A percentile compares a stretch with the other conserved stretches of the same genome.
These are phyloP conservation scores for Enteromius afrohamiltoni DNA, from an alignment of 2,797 vertebrate genomes.

Conservation along the genomic window DNA sequence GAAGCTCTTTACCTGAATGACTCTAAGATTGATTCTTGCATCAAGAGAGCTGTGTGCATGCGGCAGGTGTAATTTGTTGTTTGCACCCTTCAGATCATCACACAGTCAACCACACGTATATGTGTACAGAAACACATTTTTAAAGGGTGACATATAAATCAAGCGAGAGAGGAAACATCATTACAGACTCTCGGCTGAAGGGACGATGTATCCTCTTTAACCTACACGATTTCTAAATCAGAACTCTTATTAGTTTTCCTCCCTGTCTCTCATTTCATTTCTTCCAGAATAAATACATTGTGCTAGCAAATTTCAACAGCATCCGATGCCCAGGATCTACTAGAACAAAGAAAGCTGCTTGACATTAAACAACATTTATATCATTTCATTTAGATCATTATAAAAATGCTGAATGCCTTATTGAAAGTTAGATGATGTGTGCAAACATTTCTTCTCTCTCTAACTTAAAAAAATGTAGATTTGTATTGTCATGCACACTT, in stretches of 20 bases:
- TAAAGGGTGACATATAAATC: conserved; percentile 37
- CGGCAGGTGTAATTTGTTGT: conserved; percentile 68
- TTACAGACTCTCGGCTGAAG: conserved; percentile 49
- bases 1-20: conserved; percentile 67
- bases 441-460: background rate
- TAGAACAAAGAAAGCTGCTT: background rate
- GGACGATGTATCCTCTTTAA: conserved; percentile 40
- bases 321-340: background rate
- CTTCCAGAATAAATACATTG: conserved; percentile 16
- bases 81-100: conserved; percentile 60
- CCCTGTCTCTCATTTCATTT: background rate
- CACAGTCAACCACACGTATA: conserved; percentile 1
- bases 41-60: conserved; percentile 62
- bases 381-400: background rate
- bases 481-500: background rate
- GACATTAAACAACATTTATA: background rate
- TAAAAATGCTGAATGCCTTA: background rate
- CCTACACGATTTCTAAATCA: conserved; percentile 57
- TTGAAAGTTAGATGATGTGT: conserved; percentile 15
- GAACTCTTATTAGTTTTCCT: conserved; percentile 13
- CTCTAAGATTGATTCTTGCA: conserved; percentile 66
- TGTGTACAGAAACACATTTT: conserved; percentile 16
- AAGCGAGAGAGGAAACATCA: conserved; percentile 31
- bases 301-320: conserved; percentile 1
- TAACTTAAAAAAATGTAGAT: background rate